phyloP scores from a whole-genome alignment of 2,797 vertebrate genomes.

The Lacerta viridis region DNA sequence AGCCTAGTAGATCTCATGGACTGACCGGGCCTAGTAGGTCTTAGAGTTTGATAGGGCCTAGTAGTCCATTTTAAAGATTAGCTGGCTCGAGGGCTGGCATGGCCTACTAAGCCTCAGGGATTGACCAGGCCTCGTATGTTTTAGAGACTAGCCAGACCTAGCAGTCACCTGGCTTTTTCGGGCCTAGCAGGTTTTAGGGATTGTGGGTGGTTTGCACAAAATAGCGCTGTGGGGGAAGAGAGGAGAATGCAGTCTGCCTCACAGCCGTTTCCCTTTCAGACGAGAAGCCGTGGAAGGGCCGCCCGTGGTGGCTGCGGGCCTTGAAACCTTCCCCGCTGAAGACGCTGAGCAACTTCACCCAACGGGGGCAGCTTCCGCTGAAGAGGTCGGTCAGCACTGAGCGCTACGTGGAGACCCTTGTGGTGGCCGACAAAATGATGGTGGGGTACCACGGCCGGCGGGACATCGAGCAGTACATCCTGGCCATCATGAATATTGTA shows the following conservation, averaged over 20 bases:
- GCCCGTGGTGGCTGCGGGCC: constrained; percentile 92
- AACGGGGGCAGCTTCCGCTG: constrained; percentile 92
- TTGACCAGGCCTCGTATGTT: no score
- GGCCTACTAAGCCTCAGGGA: no score
- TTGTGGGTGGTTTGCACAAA: no score
- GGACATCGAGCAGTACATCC: constrained; percentile 98
- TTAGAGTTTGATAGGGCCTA: no score
- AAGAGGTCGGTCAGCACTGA: constrained; percentile 96
- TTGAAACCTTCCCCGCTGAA: constrained; percentile 86
- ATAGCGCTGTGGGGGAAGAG: background rate
- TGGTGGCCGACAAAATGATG: constrained; percentile 99
- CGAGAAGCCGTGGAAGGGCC: constrained; percentile 93
- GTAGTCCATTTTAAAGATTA: no score
- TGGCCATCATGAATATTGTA: constrained; percentile 99
- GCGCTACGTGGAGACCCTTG: constrained; percentile 97
- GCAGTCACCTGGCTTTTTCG: no score
- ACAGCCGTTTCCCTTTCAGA: constrained; percentile 77
- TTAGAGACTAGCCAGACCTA: no score
- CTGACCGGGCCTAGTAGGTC: no score
- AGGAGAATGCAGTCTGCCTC: background rate
- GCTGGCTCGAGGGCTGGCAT: no score
- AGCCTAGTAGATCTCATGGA: no score
- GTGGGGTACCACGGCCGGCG: constrained; percentile 96
- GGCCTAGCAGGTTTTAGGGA: no score
- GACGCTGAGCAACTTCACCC: constrained; percentile 87